Evolutionary conservation across 2,797 vertebrate genomes (phyloP), one percentile per base, ranked within the genome.

Genomic region (Onychomys torridus): DNA sequence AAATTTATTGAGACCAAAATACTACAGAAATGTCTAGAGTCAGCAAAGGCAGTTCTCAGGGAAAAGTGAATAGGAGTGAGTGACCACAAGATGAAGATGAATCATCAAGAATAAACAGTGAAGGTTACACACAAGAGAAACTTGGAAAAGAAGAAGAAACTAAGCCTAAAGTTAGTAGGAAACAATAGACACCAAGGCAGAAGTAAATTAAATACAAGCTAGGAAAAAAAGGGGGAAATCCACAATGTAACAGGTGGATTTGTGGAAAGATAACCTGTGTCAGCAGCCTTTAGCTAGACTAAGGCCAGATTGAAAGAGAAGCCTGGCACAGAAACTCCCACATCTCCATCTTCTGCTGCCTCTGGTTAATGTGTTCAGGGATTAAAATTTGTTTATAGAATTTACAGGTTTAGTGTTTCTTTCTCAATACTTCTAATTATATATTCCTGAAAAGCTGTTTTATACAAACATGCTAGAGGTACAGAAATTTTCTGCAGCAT

Each of bases 381-480:
- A 91, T 0, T 37, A 81, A 96, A 91, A 92, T 46, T 43, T 78
- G 19, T 49, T 83, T 63, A 83, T 11, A 37, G 4, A 79, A 89
- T 90, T 75, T 73, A 87, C 21, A 96, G 52, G 19, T 40, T 92
- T 46, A 49, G 19, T 67, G 61, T 14, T 67, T 67, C 65, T 96
- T 97, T 96, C 73, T 79, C 67, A 73, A 40, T 71, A 67, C 55
- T 63, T 83, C 32, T 93, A 29, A 90, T 82, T 88, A 81, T 27
- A 86, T 89, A 43, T 75, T 83, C 78, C 63, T 79, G 59, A 89
- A 92, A 85, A 59, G 25, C 29, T 93, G 21, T 59, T 81, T 92
- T 69, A 61, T 61, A 63, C 11, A 25, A 88, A 21, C 2, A 5
- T 43, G 19, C 77, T 63, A 19, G 5, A 13, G 3, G 85, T n/a